Percentiles rank a stretch among this genome's conserved stretches.
phyloP scores from a whole-genome alignment of 2,113 vertebrate genomes.

The Mustela nigripes region DNA sequence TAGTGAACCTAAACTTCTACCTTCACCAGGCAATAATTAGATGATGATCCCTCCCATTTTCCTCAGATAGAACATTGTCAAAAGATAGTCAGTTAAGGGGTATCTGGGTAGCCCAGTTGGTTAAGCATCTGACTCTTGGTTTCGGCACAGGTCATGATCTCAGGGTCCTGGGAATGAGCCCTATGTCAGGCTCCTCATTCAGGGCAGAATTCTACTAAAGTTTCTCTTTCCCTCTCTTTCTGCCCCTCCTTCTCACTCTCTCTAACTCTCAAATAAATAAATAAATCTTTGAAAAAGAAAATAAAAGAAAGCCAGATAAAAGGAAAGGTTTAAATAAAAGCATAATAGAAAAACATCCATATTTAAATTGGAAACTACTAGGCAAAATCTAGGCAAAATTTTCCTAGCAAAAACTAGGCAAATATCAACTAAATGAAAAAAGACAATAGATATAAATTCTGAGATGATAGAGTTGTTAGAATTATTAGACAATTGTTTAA shows the following conservation, averaged over 20 bases:
- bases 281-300: neutral
- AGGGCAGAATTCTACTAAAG: neutral
- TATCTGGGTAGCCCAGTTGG: neutral
- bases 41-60: neutral
- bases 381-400: neutral
- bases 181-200: neutral
- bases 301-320: neutral
- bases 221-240: neutral
- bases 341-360: neutral
- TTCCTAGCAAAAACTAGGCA: neutral
- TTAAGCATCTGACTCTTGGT: neutral
- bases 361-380: conserved; percentile 10
- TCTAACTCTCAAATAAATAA: neutral
- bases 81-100: neutral
- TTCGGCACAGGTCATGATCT: neutral
- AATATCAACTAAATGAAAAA: conserved; percentile 7
- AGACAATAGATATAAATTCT: neutral
- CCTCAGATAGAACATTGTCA: neutral
- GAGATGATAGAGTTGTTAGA: neutral
- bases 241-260: neutral
- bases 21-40: neutral
- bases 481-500: neutral
- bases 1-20: neutral
- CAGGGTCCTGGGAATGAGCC: neutral
- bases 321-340: neutral